A percentile compares a stretch with the other conserved stretches of the same genome.
phyloP scores from a whole-genome alignment of 2,888 invertebrate genomes.

The Xylocampa areola region DNA sequence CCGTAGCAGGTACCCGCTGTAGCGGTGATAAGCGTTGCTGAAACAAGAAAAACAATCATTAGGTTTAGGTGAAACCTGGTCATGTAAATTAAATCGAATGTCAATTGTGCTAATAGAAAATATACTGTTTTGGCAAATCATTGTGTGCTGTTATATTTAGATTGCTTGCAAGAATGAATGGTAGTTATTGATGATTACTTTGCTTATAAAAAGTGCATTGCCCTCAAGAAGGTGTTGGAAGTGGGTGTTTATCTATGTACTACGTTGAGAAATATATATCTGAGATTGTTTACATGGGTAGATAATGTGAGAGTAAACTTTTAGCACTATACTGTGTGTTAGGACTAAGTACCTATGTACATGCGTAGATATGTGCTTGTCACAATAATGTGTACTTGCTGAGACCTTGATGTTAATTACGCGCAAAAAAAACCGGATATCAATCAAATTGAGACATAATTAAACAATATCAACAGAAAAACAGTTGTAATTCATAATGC shows the following conservation, averaged over 20 bases:
- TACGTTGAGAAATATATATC: conserved; percentile 47
- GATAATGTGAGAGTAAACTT: conserved; percentile 52
- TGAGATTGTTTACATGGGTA: conserved; percentile 54
- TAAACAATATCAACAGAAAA: conserved; percentile 12
- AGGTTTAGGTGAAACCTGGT: conserved; percentile 14
- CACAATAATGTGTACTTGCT: conserved; percentile 25
- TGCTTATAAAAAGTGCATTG: conserved; percentile 54
- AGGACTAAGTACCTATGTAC: conserved; percentile 6
- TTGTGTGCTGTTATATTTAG: conserved; percentile 40
- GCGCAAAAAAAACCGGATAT: conserved; percentile 35
- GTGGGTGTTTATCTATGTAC: conserved; percentile 42
- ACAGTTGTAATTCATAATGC: conserved; percentile 4
- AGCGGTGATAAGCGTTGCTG: conserved; percentile 88
- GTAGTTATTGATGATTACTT: conserved; percentile 53
- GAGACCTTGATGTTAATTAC: conserved; percentile 51
- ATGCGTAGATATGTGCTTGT: conserved; percentile 21
- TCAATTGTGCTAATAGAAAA: conserved; percentile 53
- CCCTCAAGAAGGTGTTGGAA: conserved; percentile 47
- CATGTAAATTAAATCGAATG: conserved; percentile 26
- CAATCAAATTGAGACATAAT: conserved; percentile 38
- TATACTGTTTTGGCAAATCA: conserved; percentile 47
- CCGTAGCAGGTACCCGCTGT: conserved; percentile 89
- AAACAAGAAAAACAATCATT: conserved; percentile 64
- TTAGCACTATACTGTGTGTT: conserved; percentile 11
- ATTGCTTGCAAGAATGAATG: conserved; percentile 27